Evolutionary conservation across 2,797 vertebrate genomes (phyloP).

Genomic region (Paratrypauchen microcephalus): DNA sequence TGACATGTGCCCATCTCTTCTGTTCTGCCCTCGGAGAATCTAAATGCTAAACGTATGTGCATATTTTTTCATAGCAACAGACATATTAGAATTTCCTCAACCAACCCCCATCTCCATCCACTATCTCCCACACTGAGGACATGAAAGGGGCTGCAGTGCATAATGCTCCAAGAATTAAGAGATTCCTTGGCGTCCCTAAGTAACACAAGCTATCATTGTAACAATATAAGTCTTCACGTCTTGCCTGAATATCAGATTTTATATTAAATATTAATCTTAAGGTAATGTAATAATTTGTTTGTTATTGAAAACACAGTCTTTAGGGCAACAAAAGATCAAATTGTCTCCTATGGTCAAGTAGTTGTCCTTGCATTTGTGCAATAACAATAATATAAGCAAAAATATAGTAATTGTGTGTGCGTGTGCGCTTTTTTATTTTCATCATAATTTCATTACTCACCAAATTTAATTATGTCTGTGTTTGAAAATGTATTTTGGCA

Average conservation of each 20-base stretch:
- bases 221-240: slow-evolving; percentile 80
- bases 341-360: slow-evolving; percentile 17
- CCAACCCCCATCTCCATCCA: slow-evolving; percentile 63
- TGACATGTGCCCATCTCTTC: slow-evolving; percentile 91
- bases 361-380: background rate
- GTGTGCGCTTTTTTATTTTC: background rate
- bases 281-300: slow-evolving; percentile 56
- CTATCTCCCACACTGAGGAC: slow-evolving; percentile 76
- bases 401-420: background rate
- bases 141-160: slow-evolving; percentile 97
- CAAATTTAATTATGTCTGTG: background rate
- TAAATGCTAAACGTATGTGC: slow-evolving; percentile 97
- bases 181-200: slow-evolving; percentile 88
- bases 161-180: slow-evolving; percentile 96
- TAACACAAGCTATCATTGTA: slow-evolving; percentile 92
- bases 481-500: background rate
- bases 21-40: slow-evolving; percentile 94
- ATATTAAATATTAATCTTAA: slow-evolving; percentile 70
- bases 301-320: slow-evolving; percentile 49
- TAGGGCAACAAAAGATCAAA: slow-evolving; percentile 36
- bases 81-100: slow-evolving; percentile 92
- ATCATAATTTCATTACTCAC: background rate
- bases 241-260: slow-evolving; percentile 40
- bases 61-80: slow-evolving; percentile 97
- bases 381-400: background rate